Evolutionary conservation across 2,888 invertebrate genomes (phyloP), one percentile per base, ranked within the genome.

Genomic region (Sphaerophoria rueppellii): DNA sequence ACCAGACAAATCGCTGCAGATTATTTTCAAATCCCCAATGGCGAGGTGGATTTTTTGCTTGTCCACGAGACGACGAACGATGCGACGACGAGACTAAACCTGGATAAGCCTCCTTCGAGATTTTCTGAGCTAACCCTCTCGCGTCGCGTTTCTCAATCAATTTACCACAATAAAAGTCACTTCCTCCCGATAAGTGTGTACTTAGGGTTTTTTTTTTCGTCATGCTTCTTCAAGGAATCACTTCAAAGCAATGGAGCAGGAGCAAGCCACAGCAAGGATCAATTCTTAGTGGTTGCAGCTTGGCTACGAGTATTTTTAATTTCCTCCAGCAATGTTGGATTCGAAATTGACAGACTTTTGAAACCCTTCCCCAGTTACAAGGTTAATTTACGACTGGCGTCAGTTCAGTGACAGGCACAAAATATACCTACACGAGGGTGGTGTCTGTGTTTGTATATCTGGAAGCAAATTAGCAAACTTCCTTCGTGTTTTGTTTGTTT

Each of bases 141-240:
- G 2, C 57, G 52, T 9, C 32, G 34, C 65, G 43, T 55, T 60
- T 75, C 50, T 61, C 80, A 72, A 80, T 80, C 83, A 83, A 83
- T 83, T 83, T 76, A 72, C 80, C 83, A 83, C 83, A 75, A 83
- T 83, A 80, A 83, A 83, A 83, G 83, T 79, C 83, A 83, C 80
- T 83, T 83, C 83, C 83, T 83, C 57, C 58, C 75, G 75, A 83
- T 83, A 80, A 83, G 80, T 83, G 80, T 83, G 80, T 83, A 71
- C 83, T 83, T 83, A 75, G 50, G 80, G 65, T 46, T 79, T 37
- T 57, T 37, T 57, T 57, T 16, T 61, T 40, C 4, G 60, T 55
- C 43, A 4, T 43, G 43, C 11, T 43, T 12, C 11, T 9, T 43
- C 58, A 61, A 74, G 34, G 48, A 65, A 72, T 67, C 72, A 72